Percentiles rank a stretch among this genome's conserved stretches.
These are phyloP conservation scores for Lates japonicus DNA, from an alignment of 2,797 vertebrate genomes.

Conservation along the genomic window DNA sequence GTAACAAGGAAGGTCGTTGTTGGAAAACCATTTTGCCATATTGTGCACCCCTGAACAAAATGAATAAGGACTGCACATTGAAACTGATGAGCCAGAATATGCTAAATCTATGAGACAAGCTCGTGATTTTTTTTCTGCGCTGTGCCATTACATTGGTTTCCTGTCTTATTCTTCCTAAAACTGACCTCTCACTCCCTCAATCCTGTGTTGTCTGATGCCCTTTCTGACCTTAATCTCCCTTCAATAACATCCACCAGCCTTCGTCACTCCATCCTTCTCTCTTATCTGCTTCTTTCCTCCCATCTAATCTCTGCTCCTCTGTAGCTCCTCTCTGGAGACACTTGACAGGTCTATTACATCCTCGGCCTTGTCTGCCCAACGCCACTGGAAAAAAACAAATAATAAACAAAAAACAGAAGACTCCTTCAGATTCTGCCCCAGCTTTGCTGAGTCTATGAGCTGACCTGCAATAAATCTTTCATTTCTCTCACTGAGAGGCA, in stretches of 20 bases:
- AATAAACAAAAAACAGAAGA: conserved; percentile 2
- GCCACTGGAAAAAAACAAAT: not conserved
- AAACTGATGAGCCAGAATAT: not conserved
- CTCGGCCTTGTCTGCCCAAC: conserved; percentile 43
- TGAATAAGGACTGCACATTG: not conserved
- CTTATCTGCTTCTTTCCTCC: conserved; percentile 39
- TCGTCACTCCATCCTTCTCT: not conserved
- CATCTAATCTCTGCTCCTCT: conserved; percentile 47
- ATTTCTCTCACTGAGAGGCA: conserved; percentile 46
- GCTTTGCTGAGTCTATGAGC: conserved; percentile 11
- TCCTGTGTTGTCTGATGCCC: conserved; percentile 9
- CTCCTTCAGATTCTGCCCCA: conserved; percentile 23
- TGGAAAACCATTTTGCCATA: not conserved
- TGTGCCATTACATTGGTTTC: not conserved
- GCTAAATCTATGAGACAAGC: not conserved
- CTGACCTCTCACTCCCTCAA: conserved; percentile 1
- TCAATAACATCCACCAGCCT: conserved; percentile 23
- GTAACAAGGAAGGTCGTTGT: not conserved
- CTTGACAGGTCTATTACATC: conserved; percentile 74
- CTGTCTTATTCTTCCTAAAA: not conserved
- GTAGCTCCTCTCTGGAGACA: conserved; percentile 40
- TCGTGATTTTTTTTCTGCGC: not conserved
- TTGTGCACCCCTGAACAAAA: not conserved
- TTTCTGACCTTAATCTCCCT: conserved; percentile 23
- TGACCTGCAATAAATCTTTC: conserved; percentile 60